Base-by-base conservation (phyloP, 2,888 invertebrate genomes). In the Harmothoe impar region DNA sequence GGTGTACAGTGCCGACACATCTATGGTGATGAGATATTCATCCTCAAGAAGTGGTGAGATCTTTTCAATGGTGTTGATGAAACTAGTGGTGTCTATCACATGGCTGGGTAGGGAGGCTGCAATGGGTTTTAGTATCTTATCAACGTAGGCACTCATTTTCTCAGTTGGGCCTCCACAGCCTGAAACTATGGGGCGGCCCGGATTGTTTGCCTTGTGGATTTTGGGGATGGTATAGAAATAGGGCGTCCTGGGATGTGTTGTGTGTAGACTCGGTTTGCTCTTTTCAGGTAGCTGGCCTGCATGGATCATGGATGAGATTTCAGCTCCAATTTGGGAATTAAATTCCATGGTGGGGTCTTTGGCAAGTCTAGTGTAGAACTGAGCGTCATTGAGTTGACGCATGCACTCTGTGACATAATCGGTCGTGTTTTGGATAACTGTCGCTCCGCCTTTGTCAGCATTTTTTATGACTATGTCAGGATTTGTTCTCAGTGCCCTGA, bases 41-140 rank as follows among this genome's bases (percentile, higher is more conserved):
- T 68, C 5, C 15, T 68, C n/a, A n/a, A 17, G 20, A 12, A 68
- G 68, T 68, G 12, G 12, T 68, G 68, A n/a, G 12, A 68, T 12
- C n/a, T 15, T 15, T 7, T 52, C 54, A n/a, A 68, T 68, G 5
- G 5, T 68, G 12, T 12, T 68, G 15, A 68, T 23, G n/a, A 68
- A 12, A n/a, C n/a, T n/a, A 68, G 68, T 68, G 68, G 17, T 68
- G 68, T 68, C 68, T 68, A 17, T 68, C 68, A 68, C 12, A 68
- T 68, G n/a, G 68, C 68, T 68, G 12, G 68, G 68, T 68, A 68
- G 68, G 12, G 12, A 17, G 15, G 15, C n/a, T 15, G n/a, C 68
- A 15, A 68, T 12, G 15, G 68, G 68, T 12, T 12, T n/a, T 7
- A 68, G 12, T 7, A n/a, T 68, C n/a, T 15, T 23, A n/a, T 68